phyloP scores from a whole-genome alignment of 1,140 invertebrate species.

The Zaprionus taronus region DNA sequence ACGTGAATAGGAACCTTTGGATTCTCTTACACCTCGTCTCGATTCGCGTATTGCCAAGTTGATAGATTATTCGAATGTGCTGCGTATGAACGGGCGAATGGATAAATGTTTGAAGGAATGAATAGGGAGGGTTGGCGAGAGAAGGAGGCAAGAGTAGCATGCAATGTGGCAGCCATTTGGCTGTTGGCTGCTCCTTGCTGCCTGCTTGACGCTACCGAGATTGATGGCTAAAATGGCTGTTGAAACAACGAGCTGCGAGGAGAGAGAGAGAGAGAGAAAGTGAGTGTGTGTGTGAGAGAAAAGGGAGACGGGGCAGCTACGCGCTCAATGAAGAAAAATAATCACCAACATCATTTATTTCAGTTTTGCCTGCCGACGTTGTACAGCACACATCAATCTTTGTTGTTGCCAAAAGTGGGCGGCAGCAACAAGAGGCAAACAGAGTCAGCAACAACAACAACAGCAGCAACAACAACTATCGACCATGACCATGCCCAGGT shows the following conservation, averaged over 20 bases:
- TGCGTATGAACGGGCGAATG: slow-evolving; percentile 62
- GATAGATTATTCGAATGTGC: slow-evolving; percentile 75
- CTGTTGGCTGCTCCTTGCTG: slow-evolving; percentile 46
- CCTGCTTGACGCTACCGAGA: slow-evolving; percentile 58
- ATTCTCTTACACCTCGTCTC: slow-evolving; percentile 17
- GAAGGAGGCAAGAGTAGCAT: neutral
- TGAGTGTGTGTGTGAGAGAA: neutral
- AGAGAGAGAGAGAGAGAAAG: neutral
- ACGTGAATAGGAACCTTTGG: neutral
- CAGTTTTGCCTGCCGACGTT: slow-evolving; percentile 77
- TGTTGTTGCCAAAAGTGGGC: slow-evolving; percentile 65
- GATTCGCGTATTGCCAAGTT: slow-evolving; percentile 34
- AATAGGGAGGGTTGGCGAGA: neutral
- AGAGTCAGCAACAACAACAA: neutral
- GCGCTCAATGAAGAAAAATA: slow-evolving; percentile 80
- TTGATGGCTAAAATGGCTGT: slow-evolving; percentile 79
- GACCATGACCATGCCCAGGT: slow-evolving; percentile 62
- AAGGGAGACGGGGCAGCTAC: slow-evolving; percentile 1
- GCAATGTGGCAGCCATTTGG: slow-evolving; percentile 38
- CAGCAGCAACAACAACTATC: slow-evolving; percentile 57
- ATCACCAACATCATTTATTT: slow-evolving; percentile 83
- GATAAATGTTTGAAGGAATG: slow-evolving; percentile 49
- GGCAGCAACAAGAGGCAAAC: slow-evolving; percentile 13
- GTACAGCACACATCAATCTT: slow-evolving; percentile 79
- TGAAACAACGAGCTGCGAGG: slow-evolving; percentile 61